These are phyloP conservation scores for Polypedilum vanderplanki DNA, from an alignment of 1,140 invertebrate species.

Conservation along the genomic window DNA sequence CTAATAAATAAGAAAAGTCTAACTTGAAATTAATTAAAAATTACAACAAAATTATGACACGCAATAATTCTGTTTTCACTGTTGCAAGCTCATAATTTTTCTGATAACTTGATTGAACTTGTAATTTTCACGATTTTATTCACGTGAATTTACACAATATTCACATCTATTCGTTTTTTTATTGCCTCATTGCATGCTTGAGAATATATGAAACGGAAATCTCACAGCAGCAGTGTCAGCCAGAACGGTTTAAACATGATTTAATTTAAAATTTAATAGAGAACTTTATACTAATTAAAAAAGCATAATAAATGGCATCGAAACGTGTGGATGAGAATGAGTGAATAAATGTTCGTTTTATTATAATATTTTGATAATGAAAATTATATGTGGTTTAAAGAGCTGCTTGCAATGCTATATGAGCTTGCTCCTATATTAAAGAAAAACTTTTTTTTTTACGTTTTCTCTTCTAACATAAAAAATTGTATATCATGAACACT, in stretches of 20 bases:
- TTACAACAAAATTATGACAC: too few species aligned
- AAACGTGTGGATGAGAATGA: not conserved
- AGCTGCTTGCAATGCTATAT: too few species aligned
- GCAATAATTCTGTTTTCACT: too few species aligned
- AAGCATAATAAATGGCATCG: not conserved
- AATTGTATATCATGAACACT: not conserved
- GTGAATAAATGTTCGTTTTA: not conserved
- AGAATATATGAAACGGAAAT: not conserved
- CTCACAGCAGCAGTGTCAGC: too few species aligned
- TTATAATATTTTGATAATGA: not conserved
- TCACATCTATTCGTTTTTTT: not conserved
- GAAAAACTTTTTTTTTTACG: not conserved
- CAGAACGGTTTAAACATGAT: not conserved
- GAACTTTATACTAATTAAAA: conserved; percentile 7
- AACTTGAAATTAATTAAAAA: too few species aligned
- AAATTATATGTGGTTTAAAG: not conserved
- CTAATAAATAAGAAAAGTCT: too few species aligned
- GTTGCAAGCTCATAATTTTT: too few species aligned
- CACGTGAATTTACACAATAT: not conserved
- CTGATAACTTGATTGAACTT: too few species aligned
- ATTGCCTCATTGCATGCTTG: not conserved
- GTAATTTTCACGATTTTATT: too few species aligned
- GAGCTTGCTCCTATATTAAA: not conserved
- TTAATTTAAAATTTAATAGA: conserved; percentile 2
- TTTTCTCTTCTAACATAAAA: not conserved